A percentile compares a stretch with the other conserved stretches of the same genome.
Evolutionary conservation across 2,888 invertebrate genomes (phyloP).

Genomic region (Hymenopus coronatus): DNA sequence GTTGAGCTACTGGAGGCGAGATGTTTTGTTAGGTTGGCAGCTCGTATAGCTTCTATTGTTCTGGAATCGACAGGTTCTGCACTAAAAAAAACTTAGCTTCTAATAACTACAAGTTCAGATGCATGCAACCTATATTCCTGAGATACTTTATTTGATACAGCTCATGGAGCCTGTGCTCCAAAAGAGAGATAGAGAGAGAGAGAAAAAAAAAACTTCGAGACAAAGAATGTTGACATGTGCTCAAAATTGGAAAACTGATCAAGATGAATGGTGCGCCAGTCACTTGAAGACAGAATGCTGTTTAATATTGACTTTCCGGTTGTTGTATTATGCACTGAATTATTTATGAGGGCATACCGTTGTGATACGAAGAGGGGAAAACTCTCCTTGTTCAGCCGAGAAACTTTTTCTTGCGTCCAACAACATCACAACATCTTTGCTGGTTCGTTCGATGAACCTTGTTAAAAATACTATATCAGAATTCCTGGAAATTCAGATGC

Average conservation of each 20-base stretch:
- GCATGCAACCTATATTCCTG: neutral
- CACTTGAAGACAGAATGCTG: neutral
- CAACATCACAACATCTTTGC: neutral
- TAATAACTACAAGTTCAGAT: neutral
- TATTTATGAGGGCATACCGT: slow-evolving; percentile 22
- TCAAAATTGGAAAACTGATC: slow-evolving; percentile 27
- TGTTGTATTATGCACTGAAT: slow-evolving; percentile 26
- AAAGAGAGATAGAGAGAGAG: too few species aligned
- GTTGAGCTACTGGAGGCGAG: neutral
- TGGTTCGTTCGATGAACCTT: neutral
- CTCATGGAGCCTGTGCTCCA: neutral
- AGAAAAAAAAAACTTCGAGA: neutral
- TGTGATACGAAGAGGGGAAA: neutral
- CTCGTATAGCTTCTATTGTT: neutral
- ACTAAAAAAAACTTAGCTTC: neutral
- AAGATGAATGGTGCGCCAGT: slow-evolving; percentile 24
- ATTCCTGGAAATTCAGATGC: too few species aligned
- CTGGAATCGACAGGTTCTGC: neutral
- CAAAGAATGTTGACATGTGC: slow-evolving; percentile 18
- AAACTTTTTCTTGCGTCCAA: neutral
- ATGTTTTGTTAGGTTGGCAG: neutral
- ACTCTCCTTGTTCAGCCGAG: neutral
- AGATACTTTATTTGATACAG: neutral
- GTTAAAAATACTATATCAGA: neutral
- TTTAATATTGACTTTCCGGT: slow-evolving; percentile 15